These are phyloP conservation scores for Sarotherodon lohbergeri DNA, from an alignment of 2,113 vertebrate species.

Conservation along the genomic window DNA sequence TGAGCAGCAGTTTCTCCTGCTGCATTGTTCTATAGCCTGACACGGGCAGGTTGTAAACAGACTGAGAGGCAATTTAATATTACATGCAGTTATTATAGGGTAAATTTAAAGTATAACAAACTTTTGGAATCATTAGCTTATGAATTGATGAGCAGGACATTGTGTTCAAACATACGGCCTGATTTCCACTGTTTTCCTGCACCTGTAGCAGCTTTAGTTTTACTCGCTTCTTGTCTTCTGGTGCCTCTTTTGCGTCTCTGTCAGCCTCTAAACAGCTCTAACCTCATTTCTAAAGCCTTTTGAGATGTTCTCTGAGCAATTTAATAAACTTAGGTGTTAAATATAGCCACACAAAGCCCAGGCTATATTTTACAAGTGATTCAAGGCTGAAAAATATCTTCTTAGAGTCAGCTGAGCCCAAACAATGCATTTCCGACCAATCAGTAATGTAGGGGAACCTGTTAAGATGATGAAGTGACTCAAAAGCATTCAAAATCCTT, in stretches of 20 bases:
- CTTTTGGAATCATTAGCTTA: not conserved
- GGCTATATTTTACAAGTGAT: not conserved
- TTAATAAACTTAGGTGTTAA: not conserved
- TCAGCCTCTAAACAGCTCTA: not conserved
- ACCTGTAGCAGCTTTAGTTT: not conserved
- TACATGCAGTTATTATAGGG: not conserved
- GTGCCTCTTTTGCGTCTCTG: not conserved
- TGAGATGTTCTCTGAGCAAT: not conserved
- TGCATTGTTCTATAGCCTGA: not conserved
- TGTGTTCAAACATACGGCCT: rapidly evolving
- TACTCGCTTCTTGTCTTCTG: not conserved
- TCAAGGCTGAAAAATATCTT: not conserved
- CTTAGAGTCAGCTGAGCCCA: not conserved
- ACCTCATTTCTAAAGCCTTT: not conserved
- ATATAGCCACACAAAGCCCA: not conserved
- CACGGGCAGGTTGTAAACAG: not conserved
- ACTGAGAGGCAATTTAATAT: not conserved
- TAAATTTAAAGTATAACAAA: not conserved
- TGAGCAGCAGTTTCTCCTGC: not conserved
- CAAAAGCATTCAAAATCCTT: not conserved
- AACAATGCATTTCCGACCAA: not conserved
- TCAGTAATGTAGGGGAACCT: not conserved
- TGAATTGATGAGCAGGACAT: not conserved
- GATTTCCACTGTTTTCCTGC: not conserved
- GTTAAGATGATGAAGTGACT: not conserved